Percentiles rank a stretch among this genome's conserved stretches.
Conservation (phyloP, 2,888 invertebrate genomes). For the Byasa hedistus region DNA sequence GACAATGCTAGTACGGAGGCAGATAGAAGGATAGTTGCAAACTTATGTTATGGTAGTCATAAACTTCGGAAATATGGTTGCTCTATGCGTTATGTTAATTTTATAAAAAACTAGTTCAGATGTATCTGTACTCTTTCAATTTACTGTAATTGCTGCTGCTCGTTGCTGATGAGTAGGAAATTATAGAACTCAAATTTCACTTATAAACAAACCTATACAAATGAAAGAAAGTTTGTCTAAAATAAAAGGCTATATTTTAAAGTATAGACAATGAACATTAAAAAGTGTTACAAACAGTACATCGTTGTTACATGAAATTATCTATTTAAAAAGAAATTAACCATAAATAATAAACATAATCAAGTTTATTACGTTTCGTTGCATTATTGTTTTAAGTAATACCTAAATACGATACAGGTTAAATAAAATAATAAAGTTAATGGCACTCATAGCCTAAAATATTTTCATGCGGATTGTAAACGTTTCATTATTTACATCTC, state of each 20-base stretch:
- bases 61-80: too few species aligned
- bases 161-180: too few species aligned
- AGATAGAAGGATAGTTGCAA: too few species aligned
- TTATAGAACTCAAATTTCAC: too few species aligned
- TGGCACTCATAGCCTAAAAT: slow-evolving; percentile 77
- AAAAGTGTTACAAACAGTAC: slow-evolving; percentile 42
- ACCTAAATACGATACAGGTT: slow-evolving; percentile 36
- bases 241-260: slow-evolving; percentile 37
- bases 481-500: slow-evolving; percentile 29
- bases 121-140: too few species aligned
- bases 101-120: too few species aligned
- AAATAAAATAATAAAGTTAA: slow-evolving; percentile 60
- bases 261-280: slow-evolving; percentile 28
- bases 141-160: too few species aligned
- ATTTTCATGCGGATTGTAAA: slow-evolving; percentile 44
- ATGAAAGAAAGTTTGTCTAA: slow-evolving; percentile 9
- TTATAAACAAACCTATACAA: too few species aligned
- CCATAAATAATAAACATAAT: neutral
- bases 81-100: too few species aligned
- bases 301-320: slow-evolving; percentile 44
- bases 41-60: too few species aligned
- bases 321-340: neutral
- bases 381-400: slow-evolving; percentile 17
- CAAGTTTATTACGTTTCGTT: slow-evolving; percentile 10
- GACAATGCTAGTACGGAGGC: too few species aligned